Conservation (phyloP, 92 coral and sea anemone genomes). For the Epizoanthus ramosus region DNA sequence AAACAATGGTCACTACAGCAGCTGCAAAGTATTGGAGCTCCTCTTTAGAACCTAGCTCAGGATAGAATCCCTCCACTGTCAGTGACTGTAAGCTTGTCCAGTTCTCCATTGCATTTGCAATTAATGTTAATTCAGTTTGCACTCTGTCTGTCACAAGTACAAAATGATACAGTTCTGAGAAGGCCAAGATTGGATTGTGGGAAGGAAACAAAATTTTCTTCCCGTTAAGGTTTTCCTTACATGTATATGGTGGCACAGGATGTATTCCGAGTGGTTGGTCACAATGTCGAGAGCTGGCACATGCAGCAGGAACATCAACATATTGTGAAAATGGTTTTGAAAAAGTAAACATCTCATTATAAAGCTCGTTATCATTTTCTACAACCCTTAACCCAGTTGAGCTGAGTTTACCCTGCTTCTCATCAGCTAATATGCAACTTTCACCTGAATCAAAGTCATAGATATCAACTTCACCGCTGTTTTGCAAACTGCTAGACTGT, state of each 20-base stretch:
- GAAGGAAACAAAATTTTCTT: not conserved
- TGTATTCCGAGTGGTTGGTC: too few species aligned
- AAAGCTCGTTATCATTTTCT: not conserved
- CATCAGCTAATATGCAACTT: too few species aligned
- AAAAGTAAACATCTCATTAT: slow-evolving; percentile 1
- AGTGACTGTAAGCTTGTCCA: slow-evolving; percentile 20
- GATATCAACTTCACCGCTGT: not conserved
- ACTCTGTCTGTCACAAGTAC: not conserved
- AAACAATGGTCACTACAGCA: slow-evolving; percentile 5
- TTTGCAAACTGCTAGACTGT: not conserved
- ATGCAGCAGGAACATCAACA: not conserved
- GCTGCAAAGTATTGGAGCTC: not conserved
- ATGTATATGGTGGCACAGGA: too few species aligned
- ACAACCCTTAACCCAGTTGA: not conserved
- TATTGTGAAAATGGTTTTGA: not conserved
- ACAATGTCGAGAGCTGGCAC: too few species aligned
- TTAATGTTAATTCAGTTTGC: not conserved
- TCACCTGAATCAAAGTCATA: not conserved
- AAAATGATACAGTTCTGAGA: slow-evolving; percentile 4
- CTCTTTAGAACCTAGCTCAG: not conserved
- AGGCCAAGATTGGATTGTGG: not conserved
- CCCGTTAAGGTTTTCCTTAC: not conserved
- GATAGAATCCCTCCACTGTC: not conserved
- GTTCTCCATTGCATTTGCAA: not conserved
- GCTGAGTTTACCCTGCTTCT: not conserved